Conservation (phyloP, 2,113 vertebrate species). For the Ageneiosus marmoratus region DNA sequence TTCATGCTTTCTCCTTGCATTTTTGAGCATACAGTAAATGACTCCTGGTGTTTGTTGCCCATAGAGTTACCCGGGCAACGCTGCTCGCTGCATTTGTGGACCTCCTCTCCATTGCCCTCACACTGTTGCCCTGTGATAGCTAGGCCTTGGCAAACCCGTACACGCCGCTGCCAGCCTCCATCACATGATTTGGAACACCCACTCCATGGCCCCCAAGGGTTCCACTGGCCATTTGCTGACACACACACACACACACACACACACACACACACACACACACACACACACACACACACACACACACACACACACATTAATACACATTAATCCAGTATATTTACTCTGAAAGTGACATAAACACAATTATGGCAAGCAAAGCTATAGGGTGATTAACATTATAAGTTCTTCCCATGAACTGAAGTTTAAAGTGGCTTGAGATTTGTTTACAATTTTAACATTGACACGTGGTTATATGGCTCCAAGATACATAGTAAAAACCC, state of each 20-base stretch:
- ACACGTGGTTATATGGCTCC: conserved; percentile 27
- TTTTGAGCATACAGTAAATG: conserved; percentile 45
- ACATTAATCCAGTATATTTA: not conserved
- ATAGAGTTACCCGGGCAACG: conserved; percentile 88
- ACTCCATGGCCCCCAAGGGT: conserved; percentile 97
- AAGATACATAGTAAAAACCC: conserved; percentile 22
- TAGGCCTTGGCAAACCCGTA: conserved; percentile 88
- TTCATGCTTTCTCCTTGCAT: conserved; percentile 38
- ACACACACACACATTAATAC: not conserved
- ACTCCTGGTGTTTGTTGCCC: conserved; percentile 46
- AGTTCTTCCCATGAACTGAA: conserved; percentile 38
- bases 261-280: not conserved
- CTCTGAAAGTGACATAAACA: conserved; percentile 15
- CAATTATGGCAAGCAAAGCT: conserved; percentile 30
- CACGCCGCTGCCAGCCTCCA: conserved; percentile 90
- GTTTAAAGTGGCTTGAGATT: conserved; percentile 2
- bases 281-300: conserved; percentile 41
- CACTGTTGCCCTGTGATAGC: conserved; percentile 87
- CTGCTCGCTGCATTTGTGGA: conserved; percentile 92
- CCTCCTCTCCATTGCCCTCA: conserved; percentile 89
- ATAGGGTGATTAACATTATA: not conserved
- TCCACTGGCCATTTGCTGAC: conserved; percentile 97
- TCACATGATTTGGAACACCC: conserved; percentile 97
- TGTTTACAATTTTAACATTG: not conserved
- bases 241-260: conserved; percentile 34